Evolutionary conservation across 2,113 vertebrate species (phyloP), one percentile per base, ranked within the genome.

Genomic region (Antidorcas marsupialis): DNA sequence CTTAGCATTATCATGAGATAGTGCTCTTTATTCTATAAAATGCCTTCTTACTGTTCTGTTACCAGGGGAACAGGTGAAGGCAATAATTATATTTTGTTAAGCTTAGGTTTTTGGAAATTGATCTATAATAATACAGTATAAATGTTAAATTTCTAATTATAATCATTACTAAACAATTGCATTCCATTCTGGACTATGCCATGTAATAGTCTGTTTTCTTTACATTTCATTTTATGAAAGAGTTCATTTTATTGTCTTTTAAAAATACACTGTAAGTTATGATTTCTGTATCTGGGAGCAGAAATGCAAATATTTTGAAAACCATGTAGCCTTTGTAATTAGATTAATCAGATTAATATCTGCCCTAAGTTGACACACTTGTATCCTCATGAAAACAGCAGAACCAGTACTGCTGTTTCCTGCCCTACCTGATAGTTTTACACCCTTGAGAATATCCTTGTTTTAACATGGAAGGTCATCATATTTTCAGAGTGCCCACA

Each of bases 241-340:
- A 57, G 57, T 91, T 50, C 52, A 84, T 85, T 84, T 87, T 87
- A 45, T 4, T 92, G 53, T 79, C 47, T 95, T 86, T 67, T 57
- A 6, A 67, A 92, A 96, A 74, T 67, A 28, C 28, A 53, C 21
- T 78, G 4, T 91, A 55, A 88, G 62, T 93, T 87, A 76, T 45
- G 47, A 33, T 87, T 76, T 5, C n/a, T 92, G 21, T 89, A 59
- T 55, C 76, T 93, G 82, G 45, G 43, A 90, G 27, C 13, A 85
- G 43, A 85, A 90, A 43, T 97, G n/a, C 43, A 96, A 85, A 82
- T 88, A 85, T 19, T 92, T 53, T 47, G 30, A 89, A 86, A 97
- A 47, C 28, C 7, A 21, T 62, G 60, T 67, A 45, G 39, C 19
- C 45, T 83, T 88, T 84, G 60, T 87, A 83, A 59, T 59, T 59